phyloP scores from a whole-genome alignment of 1,140 invertebrate genomes.

The Drosophila repleta region DNA sequence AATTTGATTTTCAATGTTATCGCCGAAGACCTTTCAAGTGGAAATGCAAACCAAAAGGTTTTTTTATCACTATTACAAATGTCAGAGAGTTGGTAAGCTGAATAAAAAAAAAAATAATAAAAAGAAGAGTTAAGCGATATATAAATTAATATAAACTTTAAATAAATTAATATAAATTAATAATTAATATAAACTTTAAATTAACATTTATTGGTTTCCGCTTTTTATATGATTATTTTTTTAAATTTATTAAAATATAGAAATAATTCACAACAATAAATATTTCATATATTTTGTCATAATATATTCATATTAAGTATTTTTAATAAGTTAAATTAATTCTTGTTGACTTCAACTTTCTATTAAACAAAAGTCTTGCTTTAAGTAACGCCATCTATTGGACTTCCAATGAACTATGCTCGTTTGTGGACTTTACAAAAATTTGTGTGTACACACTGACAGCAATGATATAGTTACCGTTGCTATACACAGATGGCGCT shows the following conservation, averaged over 20 bases:
- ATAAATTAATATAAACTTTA: not conserved
- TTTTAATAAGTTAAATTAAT: no score
- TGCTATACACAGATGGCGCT: constrained; percentile 1
- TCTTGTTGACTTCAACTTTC: no score
- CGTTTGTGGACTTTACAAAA: not conserved
- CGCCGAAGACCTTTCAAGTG: constrained; percentile 20
- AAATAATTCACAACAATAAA: not conserved
- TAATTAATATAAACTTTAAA: not conserved
- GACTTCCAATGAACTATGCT: not conserved
- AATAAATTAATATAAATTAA: not conserved
- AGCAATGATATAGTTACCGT: not conserved
- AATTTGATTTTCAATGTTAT: constrained; percentile 43
- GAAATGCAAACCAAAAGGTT: constrained; percentile 1
- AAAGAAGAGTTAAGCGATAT: not conserved
- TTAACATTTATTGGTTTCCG: not conserved
- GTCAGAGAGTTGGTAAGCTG: not conserved
- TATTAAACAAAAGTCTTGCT: no score
- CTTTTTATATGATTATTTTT: not conserved
- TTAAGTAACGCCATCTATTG: constrained; percentile 3
- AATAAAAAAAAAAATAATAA: not conserved
- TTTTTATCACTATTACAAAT: not conserved
- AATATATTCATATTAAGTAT: not conserved
- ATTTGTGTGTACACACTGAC: constrained; percentile 5
- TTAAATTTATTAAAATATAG: not conserved
- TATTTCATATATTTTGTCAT: not conserved